These are phyloP conservation scores for Pteropus alecto DNA, from an alignment of 2,113 vertebrate genomes.

Conservation along the genomic window DNA sequence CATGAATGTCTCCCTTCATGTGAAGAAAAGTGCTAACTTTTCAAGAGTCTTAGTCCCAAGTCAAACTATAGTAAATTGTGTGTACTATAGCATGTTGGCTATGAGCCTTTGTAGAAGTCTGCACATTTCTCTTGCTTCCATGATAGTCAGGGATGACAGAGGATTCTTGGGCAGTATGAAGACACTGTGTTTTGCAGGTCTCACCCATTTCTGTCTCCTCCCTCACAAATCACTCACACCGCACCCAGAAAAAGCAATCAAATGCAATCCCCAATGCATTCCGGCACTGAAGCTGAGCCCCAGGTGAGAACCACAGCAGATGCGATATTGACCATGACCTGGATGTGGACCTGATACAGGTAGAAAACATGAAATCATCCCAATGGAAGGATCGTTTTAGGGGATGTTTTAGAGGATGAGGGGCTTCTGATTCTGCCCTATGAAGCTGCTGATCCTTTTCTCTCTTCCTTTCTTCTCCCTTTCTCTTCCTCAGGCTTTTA, in stretches of 20 bases:
- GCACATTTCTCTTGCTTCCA: not conserved
- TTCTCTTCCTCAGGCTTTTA: not conserved
- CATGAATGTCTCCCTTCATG: not conserved
- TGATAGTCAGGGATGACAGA: not conserved
- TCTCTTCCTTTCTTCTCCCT: not conserved
- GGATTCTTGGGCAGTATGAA: not conserved
- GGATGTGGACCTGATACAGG: not conserved
- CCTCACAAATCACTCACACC: not conserved
- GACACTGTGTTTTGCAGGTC: not conserved
- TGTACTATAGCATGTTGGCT: not conserved
- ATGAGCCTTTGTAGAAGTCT: not conserved
- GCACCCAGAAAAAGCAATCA: not conserved
- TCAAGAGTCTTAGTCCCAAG: not conserved
- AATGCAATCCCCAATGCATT: not conserved
- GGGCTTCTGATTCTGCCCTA: not conserved
- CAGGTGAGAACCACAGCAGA: not conserved
- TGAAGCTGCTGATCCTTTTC: not conserved
- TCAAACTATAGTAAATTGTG: not conserved
- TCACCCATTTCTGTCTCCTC: not conserved
- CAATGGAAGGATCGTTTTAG: not conserved
- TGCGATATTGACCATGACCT: not conserved
- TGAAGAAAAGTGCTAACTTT: not conserved
- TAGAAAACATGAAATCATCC: constrained; percentile 37
- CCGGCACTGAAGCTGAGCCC: not conserved
- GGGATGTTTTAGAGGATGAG: not conserved